A percentile compares a stretch with the other conserved stretches of the same genome.
phyloP scores from a whole-genome alignment of 2,797 vertebrate species.

The Tenualosa ilisha region DNA sequence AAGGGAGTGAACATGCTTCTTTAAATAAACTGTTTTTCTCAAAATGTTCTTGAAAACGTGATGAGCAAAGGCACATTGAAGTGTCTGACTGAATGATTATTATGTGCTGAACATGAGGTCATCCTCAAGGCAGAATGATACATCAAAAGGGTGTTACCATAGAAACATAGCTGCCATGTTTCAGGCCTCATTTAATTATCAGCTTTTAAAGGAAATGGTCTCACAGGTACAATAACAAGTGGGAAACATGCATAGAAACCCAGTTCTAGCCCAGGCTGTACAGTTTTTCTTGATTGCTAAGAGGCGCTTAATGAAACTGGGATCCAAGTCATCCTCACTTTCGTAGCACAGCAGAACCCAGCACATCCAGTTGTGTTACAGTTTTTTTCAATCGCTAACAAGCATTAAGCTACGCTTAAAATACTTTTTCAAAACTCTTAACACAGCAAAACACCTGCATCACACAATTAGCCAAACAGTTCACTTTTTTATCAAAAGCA shows the following conservation, averaged over 20 bases:
- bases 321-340: too few relatives aligned
- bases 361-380: too few relatives aligned
- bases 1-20: not conserved
- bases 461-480: too few relatives aligned
- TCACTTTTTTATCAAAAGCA: too few relatives aligned
- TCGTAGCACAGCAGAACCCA: too few relatives aligned
- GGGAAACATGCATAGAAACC: conserved; percentile 24
- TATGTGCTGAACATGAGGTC: conserved; percentile 31
- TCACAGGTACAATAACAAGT: conserved; percentile 35
- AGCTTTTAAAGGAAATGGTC: conserved; percentile 27
- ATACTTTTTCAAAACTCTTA: too few relatives aligned
- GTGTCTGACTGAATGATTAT: conserved; percentile 26
- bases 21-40: not conserved
- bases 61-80: conserved; percentile 26
- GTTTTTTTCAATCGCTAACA: too few relatives aligned
- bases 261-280: not conserved
- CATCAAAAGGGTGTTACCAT: conserved; percentile 42
- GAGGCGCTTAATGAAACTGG: too few relatives aligned
- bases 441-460: too few relatives aligned
- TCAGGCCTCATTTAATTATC: conserved; percentile 42
- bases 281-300: not conserved
- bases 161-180: conserved; percentile 38
- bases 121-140: conserved; percentile 26
- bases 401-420: too few relatives aligned
- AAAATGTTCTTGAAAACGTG: not conserved